phyloP scores from a whole-genome alignment of 2,888 invertebrate genomes.

The Smittia sp. region DNA sequence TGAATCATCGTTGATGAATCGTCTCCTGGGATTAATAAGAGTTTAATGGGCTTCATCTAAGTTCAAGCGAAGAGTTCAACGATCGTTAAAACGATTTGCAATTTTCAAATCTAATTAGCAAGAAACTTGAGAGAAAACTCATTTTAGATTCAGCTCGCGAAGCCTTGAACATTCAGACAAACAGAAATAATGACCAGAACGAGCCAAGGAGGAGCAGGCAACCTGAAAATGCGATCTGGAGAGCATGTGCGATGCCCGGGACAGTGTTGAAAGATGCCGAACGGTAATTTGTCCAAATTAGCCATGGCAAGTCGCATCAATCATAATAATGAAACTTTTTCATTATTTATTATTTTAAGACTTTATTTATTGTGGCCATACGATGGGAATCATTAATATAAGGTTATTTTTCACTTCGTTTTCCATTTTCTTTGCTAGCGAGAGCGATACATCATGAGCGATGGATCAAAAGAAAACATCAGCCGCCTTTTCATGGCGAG shows the following conservation, averaged over 20 bases:
- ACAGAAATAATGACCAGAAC: slow-evolving; percentile 7
- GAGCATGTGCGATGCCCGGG: background rate
- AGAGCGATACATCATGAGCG: slow-evolving; percentile 20
- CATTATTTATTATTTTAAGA: slow-evolving; percentile 41
- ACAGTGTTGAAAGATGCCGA: slow-evolving; percentile 41
- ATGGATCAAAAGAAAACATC: background rate
- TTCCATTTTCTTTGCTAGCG: slow-evolving; percentile 31
- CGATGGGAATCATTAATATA: slow-evolving; percentile 40
- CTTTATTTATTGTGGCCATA: slow-evolving; percentile 40
- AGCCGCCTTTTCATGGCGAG: background rate
- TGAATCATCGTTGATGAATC: background rate
- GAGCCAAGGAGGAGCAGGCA: background rate
- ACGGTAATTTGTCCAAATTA: slow-evolving; percentile 41
- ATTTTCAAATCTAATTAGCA: too few species aligned
- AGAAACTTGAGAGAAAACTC: too few species aligned
- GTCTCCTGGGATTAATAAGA: background rate
- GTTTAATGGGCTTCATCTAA: too few species aligned
- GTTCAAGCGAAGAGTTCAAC: too few species aligned
- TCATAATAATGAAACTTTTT: slow-evolving; percentile 41
- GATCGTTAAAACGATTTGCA: too few species aligned
- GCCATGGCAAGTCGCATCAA: slow-evolving; percentile 36
- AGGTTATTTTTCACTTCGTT: slow-evolving; percentile 22
- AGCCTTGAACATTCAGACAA: too few species aligned
- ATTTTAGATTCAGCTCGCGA: too few species aligned
- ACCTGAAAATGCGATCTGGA: slow-evolving; percentile 27